Evolutionary conservation across 2,888 invertebrate species (phyloP).

Genomic region (Dione juno): DNA sequence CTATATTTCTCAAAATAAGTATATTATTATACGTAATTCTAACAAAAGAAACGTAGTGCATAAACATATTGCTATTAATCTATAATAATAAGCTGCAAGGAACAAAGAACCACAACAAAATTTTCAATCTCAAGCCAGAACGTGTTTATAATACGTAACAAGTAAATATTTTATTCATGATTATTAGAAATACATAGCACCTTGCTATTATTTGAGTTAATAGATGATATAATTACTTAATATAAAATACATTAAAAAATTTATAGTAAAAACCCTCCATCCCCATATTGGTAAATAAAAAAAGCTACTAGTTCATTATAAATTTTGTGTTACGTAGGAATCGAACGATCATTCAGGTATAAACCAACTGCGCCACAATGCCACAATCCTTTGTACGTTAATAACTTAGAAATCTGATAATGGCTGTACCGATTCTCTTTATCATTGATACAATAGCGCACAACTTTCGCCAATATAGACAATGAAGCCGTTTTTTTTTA

Average conservation of each 20-base stretch:
- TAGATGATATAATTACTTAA: neutral
- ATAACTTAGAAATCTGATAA: neutral
- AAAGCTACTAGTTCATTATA: no score
- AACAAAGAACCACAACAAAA: conserved; percentile 13
- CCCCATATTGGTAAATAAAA: no score
- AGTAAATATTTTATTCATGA: neutral
- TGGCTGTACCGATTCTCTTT: neutral
- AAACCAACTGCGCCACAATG: neutral
- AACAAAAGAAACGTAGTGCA: neutral
- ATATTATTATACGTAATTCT: neutral
- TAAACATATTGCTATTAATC: neutral
- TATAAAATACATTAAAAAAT: neutral
- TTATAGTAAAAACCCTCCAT: no score
- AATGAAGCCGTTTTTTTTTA: neutral
- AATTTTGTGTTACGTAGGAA: neutral
- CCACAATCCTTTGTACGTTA: neutral
- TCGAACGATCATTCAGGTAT: neutral
- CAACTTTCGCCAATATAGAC: neutral
- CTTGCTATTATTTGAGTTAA: neutral
- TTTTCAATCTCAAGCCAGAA: conserved; percentile 12
- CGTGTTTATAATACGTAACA: neutral
- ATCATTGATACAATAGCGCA: neutral
- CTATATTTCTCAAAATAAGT: no score
- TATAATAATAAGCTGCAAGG: conserved; percentile 17
- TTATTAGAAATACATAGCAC: neutral